Base-by-base conservation (phyloP, 2,888 invertebrate genomes). In the Eilema griseolum region DNA sequence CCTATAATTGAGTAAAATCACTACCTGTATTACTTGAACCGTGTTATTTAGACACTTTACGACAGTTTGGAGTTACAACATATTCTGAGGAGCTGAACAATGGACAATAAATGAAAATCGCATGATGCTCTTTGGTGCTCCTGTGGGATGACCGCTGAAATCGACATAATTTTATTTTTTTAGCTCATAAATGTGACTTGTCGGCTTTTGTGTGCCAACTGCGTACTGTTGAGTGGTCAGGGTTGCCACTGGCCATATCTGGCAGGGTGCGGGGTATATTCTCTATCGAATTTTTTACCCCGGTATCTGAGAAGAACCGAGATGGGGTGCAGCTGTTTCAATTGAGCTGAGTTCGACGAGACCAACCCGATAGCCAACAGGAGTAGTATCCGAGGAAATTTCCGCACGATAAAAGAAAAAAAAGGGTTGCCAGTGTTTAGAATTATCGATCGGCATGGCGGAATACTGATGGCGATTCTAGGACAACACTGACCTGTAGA, bases 41-140 rank as follows among this genome's bases (percentile, higher is more conserved):
- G 37, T 75, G 74, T 78, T 76, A 78, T 83, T 87, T 85, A n/a
- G 41, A 31, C 63, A 31, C 76, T 78, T 81, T 78, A 81, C 65
- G 73, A 64, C 56, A 71, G 73, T 72, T 78, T 72, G 59, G 26
- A 76, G 74, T 81, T 76, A 82, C 78, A 77, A 67, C 75, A 80
- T 78, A 80, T 75, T 79, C 74, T 75, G 69, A 46, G 28, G 68
- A 24, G 60, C 24, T 26, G 70, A 72, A 88, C 88, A 88, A 88
- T 86, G 75, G 86, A 80, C 71, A 71, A 83, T 87, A 86, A 86
- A 78, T 72, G 67, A 74, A 76, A 78, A 69, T 24, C 28, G 26
- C n/a, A 66, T 72, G 65, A 56, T 75, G 69, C 20, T 31, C 23
- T 52, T 52, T 20, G 61, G 60, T 8, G 12, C 33, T 23, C 59